phyloP scores from a whole-genome alignment of 2,113 vertebrate genomes.

The Typhlomys cinereus region DNA sequence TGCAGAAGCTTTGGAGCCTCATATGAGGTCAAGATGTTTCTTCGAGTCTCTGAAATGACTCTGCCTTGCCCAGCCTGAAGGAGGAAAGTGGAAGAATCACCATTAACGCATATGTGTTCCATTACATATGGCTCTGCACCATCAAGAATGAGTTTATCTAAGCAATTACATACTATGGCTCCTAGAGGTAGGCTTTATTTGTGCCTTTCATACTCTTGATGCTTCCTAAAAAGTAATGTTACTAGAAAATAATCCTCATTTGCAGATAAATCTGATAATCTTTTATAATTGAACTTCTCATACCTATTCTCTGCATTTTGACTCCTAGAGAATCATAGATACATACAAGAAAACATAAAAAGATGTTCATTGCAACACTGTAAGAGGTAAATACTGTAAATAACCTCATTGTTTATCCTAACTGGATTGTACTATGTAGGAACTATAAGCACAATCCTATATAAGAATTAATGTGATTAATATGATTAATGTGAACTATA shows the following conservation, averaged over 20 bases:
- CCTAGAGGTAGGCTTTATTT: not conserved
- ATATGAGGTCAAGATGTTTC: not conserved
- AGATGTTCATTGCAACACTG: not conserved
- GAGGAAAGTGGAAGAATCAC: not conserved
- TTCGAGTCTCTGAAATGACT: not conserved
- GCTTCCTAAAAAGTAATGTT: too few relatives aligned
- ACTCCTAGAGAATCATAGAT: not conserved
- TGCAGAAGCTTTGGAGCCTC: not conserved
- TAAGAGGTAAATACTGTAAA: not conserved
- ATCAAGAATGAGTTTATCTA: not conserved
- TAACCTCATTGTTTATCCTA: not conserved
- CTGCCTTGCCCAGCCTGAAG: not conserved
- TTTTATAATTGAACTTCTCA: not conserved
- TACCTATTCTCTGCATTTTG: not conserved
- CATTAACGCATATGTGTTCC: not conserved
- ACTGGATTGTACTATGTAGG: not conserved
- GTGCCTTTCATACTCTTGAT: not conserved
- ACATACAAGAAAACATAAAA: not conserved
- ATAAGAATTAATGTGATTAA: not conserved
- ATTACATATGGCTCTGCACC: not conserved
- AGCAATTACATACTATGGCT: not conserved
- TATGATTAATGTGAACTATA: conserved; percentile 22
- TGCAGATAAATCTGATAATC: not conserved
- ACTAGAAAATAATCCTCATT: not conserved
- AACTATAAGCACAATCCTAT: not conserved